phyloP scores from a whole-genome alignment of 1,140 invertebrate genomes.

The Tachypleus tridentatus region DNA sequence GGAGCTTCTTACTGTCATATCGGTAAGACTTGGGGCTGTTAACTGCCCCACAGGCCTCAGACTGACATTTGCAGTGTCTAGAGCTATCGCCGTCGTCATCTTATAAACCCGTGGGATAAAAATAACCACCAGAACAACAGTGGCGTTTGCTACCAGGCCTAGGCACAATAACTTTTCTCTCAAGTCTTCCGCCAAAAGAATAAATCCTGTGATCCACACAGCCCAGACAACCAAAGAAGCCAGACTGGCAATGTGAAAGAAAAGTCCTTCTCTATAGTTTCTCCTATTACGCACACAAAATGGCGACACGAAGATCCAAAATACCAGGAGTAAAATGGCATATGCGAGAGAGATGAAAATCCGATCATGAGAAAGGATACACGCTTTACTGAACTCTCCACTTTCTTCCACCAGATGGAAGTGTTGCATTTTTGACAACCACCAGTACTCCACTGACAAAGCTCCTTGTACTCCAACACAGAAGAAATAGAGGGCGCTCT shows the following conservation, averaged over 20 bases:
- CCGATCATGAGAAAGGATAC: constrained; percentile 25
- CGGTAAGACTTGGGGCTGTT: constrained; percentile 5
- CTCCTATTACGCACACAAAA: constrained; percentile 41
- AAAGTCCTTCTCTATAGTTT: constrained; percentile 47
- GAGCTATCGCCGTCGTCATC: constrained; percentile 37
- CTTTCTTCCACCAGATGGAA: no score
- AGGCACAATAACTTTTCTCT: constrained; percentile 43
- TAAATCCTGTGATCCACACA: constrained; percentile 41
- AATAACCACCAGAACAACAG: constrained; percentile 40
- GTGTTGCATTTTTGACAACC: background rate
- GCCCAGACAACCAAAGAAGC: constrained; percentile 39
- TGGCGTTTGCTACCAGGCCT: constrained; percentile 43
- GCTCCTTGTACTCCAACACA: constrained; percentile 41
- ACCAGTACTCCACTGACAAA: constrained; percentile 25
- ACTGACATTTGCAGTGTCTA: constrained; percentile 30
- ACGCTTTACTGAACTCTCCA: constrained; percentile 9
- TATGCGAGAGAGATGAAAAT: constrained; percentile 36
- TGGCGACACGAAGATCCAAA: constrained; percentile 38
- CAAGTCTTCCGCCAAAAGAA: constrained; percentile 34
- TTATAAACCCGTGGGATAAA: constrained; percentile 46
- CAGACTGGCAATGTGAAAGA: constrained; percentile 41
- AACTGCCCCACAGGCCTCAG: constrained; percentile 9
- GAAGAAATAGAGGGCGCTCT: constrained; percentile 41
- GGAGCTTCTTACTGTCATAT: constrained; percentile 7
- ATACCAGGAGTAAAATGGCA: constrained; percentile 42